Evolutionary conservation across 2,797 vertebrate genomes (phyloP), one percentile per base, ranked within the genome.

Genomic region (Triplophysa bombifrons): DNA sequence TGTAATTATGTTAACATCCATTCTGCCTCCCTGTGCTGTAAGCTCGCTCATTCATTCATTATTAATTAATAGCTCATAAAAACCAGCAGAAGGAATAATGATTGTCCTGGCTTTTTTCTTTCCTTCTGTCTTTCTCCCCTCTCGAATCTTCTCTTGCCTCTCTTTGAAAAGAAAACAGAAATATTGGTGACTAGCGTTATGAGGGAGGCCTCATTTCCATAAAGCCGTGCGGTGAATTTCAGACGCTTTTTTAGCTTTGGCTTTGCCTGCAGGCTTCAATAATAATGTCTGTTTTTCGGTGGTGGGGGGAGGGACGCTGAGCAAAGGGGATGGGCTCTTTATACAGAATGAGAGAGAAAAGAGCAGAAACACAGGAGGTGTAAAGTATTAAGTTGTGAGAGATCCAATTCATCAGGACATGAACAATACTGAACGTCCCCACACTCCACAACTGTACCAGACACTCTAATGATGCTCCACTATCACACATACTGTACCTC

Each of bases 1-100:
- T 88, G 90, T 92, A 92, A 94, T 93, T 94, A 94, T 91, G 89
- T 92, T 92, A 92, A 92, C 90, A 91, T 83, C 83, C 86, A 89
- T 88, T 78, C 85, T 88, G 83, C 86, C 93, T 93, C 89, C 87
- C 68, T 58, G 90, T 90, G 89, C 72, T 58, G 90, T 90, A 89
- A 91, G 89, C 73, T 84, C 88, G 76, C 73, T 84, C 88, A 87
- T 90, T 93, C 91, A 93, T 93, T 93, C 92, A 93, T 93, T 92
- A 93, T 94, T 94, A 93, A 94, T 94, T 93, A 92, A 93, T 94
- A 92, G 91, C 89, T 89, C 84, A 89, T 83, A 85, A 85, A 81
- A 88, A 84, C 87, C 87, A 84, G 83, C 86, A 88, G 83, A 73
- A 83, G 90, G 91, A 93, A 94, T 91, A 93, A 92, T 91, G 85